phyloP scores from a whole-genome alignment of 2,113 vertebrate genomes.

The Hyperoodon ampullatus region DNA sequence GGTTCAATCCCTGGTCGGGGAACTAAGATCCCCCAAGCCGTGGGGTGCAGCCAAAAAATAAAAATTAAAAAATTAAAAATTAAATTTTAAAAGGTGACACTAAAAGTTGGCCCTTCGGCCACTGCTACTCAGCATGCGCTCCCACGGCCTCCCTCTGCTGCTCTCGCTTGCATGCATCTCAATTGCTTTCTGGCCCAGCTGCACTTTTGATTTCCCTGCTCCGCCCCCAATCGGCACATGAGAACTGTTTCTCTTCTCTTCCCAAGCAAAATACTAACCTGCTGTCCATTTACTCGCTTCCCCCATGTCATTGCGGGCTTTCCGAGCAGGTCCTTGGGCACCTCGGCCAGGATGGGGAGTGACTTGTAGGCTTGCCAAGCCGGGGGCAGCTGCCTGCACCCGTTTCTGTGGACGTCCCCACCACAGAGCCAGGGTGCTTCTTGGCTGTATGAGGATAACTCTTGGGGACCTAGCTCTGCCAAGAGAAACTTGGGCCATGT shows the following conservation, averaged over 20 bases:
- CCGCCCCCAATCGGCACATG: background rate
- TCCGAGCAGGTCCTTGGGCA: background rate
- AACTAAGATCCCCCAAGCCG: background rate
- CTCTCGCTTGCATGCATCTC: slow-evolving; percentile 21
- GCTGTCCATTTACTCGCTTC: background rate
- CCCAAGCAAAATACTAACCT: slow-evolving; percentile 15
- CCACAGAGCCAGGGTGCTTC: slow-evolving; percentile 4
- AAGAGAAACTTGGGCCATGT: slow-evolving; percentile 65
- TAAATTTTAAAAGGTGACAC: background rate
- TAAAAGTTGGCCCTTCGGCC: background rate
- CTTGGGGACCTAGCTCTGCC: slow-evolving; percentile 62
- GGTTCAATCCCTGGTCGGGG: background rate
- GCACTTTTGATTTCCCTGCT: background rate
- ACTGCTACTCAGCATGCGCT: background rate
- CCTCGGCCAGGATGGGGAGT: background rate
- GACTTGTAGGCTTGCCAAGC: background rate
- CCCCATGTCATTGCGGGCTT: background rate
- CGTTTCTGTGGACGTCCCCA: background rate
- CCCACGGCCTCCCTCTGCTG: background rate
- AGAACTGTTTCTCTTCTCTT: background rate
- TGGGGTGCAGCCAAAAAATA: background rate
- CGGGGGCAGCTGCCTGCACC: background rate
- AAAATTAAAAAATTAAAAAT: no score
- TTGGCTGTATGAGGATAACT: slow-evolving; percentile 85
- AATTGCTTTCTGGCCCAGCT: background rate